Percentiles rank a stretch among this genome's conserved stretches.
phyloP scores from a whole-genome alignment of 1,140 invertebrate genomes.

The Carcinoscorpius rotundicauda region DNA sequence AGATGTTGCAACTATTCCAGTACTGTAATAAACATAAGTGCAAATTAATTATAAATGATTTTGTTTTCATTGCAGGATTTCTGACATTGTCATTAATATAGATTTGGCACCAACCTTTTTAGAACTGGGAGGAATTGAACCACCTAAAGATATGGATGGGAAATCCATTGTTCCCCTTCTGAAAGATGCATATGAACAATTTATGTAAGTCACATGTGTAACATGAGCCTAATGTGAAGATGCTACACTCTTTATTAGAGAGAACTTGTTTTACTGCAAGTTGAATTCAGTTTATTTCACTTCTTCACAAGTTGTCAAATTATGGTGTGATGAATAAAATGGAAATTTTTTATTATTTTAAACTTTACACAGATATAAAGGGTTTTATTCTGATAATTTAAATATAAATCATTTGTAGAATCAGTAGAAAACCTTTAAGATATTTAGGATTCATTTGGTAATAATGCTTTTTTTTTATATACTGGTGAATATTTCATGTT shows the following conservation, averaged over 20 bases:
- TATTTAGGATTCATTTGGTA: background rate
- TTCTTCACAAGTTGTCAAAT: too few species aligned
- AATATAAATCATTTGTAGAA: too few species aligned
- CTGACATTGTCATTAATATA: constrained; percentile 86
- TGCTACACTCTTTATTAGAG: too few species aligned
- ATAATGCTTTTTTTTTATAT: background rate
- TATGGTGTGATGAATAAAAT: too few species aligned
- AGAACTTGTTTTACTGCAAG: too few species aligned
- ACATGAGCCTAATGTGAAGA: background rate
- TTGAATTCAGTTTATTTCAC: too few species aligned
- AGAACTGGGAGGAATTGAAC: constrained; percentile 79
- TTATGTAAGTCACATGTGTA: constrained; percentile 11
- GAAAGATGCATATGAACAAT: constrained; percentile 25
- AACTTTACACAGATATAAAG: too few species aligned
- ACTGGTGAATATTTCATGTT: too few species aligned
- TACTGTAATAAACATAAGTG: too few species aligned
- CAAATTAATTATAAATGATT: too few species aligned
- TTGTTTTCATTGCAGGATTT: constrained; percentile 46
- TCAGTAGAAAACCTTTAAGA: background rate
- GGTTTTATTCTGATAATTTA: background rate
- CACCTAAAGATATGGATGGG: constrained; percentile 87
- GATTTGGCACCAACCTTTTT: constrained; percentile 93
- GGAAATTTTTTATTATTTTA: too few species aligned
- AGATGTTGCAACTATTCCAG: too few species aligned
- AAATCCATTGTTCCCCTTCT: constrained; percentile 60